These are phyloP conservation scores for Micromussa lordhowensis DNA, from an alignment of 92 coral and sea anemone species.

Conservation along the genomic window DNA sequence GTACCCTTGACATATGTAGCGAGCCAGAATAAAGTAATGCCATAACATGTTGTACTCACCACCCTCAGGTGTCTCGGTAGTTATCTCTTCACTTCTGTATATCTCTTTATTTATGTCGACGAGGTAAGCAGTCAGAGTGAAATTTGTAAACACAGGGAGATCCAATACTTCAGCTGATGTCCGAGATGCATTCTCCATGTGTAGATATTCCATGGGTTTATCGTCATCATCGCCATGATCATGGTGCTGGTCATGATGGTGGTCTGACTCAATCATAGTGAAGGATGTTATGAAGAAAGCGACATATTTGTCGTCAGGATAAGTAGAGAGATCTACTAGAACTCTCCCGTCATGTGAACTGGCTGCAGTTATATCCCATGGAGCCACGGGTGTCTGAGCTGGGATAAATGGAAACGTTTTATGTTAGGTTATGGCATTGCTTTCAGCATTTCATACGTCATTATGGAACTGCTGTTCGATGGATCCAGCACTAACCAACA, in stretches of 20 bases:
- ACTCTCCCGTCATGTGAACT: background rate
- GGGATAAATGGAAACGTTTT: background rate
- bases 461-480: no score
- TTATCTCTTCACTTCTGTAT: background rate
- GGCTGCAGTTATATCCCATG: background rate
- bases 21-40: no score
- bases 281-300: background rate
- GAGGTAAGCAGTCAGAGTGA: background rate
- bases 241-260: background rate
- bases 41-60: background rate
- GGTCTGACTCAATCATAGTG: background rate
- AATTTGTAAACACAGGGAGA: background rate
- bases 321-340: background rate
- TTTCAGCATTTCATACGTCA: background rate
- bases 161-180: background rate
- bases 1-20: no score
- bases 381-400: background rate
- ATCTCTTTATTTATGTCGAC: background rate
- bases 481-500: no score
- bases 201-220: background rate
- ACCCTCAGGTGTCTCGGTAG: background rate
- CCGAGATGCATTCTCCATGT: background rate
- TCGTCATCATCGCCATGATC: background rate
- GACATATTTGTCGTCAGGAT: background rate
- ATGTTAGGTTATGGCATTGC: background rate